phyloP scores from a whole-genome alignment of 2,797 vertebrate genomes.

The Dallia pectoralis region DNA sequence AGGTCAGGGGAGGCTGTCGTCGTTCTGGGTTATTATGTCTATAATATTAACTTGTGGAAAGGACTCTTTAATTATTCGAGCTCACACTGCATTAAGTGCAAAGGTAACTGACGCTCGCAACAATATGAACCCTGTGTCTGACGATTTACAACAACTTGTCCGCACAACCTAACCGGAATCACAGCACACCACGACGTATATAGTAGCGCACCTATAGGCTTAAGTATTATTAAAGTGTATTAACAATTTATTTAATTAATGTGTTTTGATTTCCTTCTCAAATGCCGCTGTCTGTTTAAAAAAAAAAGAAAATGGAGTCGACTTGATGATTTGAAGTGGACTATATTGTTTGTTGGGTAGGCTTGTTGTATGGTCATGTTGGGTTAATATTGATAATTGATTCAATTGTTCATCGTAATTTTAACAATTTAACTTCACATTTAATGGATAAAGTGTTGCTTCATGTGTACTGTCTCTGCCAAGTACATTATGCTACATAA shows the following conservation, averaged over 20 bases:
- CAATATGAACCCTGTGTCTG: conserved; percentile 64
- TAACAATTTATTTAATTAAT: neutral
- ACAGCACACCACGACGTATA: neutral
- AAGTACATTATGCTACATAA: neutral
- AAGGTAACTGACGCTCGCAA: conserved; percentile 69
- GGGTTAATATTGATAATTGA: neutral
- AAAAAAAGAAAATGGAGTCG: too few species aligned
- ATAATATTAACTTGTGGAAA: conserved; percentile 23
- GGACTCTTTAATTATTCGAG: conserved; percentile 66
- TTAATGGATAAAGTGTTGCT: neutral
- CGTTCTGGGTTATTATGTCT: conserved; percentile 56
- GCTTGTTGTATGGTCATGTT: too few species aligned
- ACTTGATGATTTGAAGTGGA: too few species aligned
- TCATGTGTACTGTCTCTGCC: neutral
- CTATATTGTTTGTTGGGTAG: too few species aligned
- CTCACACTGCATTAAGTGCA: conserved; percentile 33
- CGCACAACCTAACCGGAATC: neutral
- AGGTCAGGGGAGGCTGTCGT: conserved; percentile 71
- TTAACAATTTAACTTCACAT: neutral
- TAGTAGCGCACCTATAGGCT: neutral
- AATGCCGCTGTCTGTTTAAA: neutral
- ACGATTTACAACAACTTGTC: conserved; percentile 57
- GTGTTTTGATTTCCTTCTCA: neutral
- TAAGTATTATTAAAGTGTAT: neutral
- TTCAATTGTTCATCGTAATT: neutral